phyloP scores from a whole-genome alignment of 2,888 invertebrate species.

The Drosophila testacea region DNA sequence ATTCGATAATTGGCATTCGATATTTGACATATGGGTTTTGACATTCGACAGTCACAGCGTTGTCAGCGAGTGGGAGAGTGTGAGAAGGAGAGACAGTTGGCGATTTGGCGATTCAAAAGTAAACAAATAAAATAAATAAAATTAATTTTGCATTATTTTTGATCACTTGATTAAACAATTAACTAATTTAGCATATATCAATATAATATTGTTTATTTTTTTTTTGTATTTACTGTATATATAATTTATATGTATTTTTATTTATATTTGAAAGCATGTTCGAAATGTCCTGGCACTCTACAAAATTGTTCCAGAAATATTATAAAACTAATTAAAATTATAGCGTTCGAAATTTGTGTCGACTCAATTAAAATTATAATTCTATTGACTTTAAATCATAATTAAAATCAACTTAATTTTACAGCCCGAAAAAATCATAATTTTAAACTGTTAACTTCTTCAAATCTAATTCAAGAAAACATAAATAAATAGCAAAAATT shows the following conservation, averaged over 20 bases:
- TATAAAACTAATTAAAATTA: conserved; percentile 63
- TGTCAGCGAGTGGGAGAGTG: conserved; percentile 48
- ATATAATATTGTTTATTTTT: conserved; percentile 17
- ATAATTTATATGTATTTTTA: conserved; percentile 25
- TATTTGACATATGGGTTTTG: conserved; percentile 20
- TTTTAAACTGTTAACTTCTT: not conserved
- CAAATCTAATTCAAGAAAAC: not conserved
- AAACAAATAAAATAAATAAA: conserved; percentile 71
- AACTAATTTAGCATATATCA: conserved; percentile 52
- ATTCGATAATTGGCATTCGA: conserved; percentile 21
- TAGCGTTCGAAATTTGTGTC: conserved; percentile 29
- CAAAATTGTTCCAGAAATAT: conserved; percentile 69
- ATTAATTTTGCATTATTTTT: conserved; percentile 65
- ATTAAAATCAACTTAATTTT: not conserved
- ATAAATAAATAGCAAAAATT: too few relatives aligned
- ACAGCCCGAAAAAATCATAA: not conserved
- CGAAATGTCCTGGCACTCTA: conserved; percentile 84
- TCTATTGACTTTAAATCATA: not conserved
- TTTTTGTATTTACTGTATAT: conserved; percentile 3
- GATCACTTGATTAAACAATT: conserved; percentile 39
- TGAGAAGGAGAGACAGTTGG: conserved; percentile 53
- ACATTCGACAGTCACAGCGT: conserved; percentile 24
- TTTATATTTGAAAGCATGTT: conserved; percentile 49
- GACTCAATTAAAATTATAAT: conserved; percentile 15
- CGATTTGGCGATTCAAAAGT: conserved; percentile 56